Evolutionary conservation across 2,888 invertebrate genomes (phyloP).

Genomic region (Erebia ligea): DNA sequence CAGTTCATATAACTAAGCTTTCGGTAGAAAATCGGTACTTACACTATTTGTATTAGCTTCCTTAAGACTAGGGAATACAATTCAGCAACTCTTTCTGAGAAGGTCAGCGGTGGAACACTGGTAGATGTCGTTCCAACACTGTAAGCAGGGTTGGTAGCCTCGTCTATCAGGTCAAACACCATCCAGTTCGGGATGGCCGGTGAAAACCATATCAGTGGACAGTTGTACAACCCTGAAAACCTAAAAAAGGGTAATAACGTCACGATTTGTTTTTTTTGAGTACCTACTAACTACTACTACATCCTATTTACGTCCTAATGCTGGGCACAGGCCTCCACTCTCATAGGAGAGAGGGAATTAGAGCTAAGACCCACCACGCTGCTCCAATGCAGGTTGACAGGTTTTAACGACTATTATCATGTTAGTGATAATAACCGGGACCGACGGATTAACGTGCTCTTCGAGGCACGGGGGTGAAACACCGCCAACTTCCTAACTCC

Average conservation of each 20-base stretch:
- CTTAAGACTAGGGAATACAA: constrained; percentile 17
- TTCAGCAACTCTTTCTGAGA: constrained; percentile 36
- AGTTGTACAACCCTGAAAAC: constrained; percentile 46
- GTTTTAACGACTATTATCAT: too few relatives aligned
- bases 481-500: too few relatives aligned
- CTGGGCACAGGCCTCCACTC: too few relatives aligned
- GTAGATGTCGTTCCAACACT: constrained; percentile 31
- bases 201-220: constrained; percentile 52
- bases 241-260: constrained; percentile 40
- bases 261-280: neutral
- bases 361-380: too few relatives aligned
- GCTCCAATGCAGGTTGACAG: too few relatives aligned
- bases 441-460: too few relatives aligned
- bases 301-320: too few relatives aligned
- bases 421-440: too few relatives aligned
- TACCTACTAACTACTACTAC: too few relatives aligned
- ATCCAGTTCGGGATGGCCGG: constrained; percentile 48
- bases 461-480: too few relatives aligned
- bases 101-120: constrained; percentile 36
- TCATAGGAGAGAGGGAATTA: too few relatives aligned
- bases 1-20: too few relatives aligned
- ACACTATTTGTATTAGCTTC: constrained; percentile 23
- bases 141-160: constrained; percentile 50
- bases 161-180: constrained; percentile 47
- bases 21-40: neutral